A percentile compares a stretch with the other conserved stretches of the same genome.
Conservation (phyloP, 2,888 invertebrate species). For the Metopia argyrocephala region DNA sequence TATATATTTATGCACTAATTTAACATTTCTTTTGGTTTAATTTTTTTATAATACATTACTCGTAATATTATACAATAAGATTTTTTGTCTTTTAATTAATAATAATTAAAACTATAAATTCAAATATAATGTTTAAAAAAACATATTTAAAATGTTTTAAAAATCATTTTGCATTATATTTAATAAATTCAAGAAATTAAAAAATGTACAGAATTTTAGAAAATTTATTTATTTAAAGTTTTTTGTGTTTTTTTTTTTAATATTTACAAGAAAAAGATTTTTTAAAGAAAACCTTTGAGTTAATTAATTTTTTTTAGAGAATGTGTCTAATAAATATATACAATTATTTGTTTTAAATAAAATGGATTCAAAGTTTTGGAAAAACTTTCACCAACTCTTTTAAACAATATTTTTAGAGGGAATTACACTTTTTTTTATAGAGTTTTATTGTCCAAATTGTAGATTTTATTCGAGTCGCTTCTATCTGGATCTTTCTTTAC, state of each 20-base stretch:
- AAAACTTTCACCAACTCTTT: too few relatives aligned
- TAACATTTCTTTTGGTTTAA: constrained; percentile 48
- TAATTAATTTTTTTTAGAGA: not conserved
- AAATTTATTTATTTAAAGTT: constrained; percentile 15
- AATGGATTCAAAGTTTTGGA: too few relatives aligned
- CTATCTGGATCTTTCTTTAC: constrained; percentile 42
- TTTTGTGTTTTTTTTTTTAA: constrained; percentile 32
- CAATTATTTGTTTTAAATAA: too few relatives aligned
- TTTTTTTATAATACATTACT: too few relatives aligned
- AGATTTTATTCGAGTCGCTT: constrained; percentile 73
- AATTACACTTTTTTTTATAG: constrained; percentile 43
- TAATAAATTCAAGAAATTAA: constrained; percentile 20
- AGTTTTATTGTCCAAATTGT: constrained; percentile 72
- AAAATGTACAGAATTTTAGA: constrained; percentile 25
- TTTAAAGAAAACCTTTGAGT: constrained; percentile 7
- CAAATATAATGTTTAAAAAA: constrained; percentile 54
- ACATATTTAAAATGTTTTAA: constrained; percentile 32
- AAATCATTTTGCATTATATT: constrained; percentile 57
- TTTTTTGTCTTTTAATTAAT: constrained; percentile 29
- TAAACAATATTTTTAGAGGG: constrained; percentile 6
- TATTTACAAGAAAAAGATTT: constrained; percentile 55
- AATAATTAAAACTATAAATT: constrained; percentile 58
- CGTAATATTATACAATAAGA: too few relatives aligned
- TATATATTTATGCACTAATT: constrained; percentile 61
- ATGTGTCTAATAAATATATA: not conserved